Base-by-base conservation (phyloP, 2,888 invertebrate genomes). In the Leptopilina myrica region DNA sequence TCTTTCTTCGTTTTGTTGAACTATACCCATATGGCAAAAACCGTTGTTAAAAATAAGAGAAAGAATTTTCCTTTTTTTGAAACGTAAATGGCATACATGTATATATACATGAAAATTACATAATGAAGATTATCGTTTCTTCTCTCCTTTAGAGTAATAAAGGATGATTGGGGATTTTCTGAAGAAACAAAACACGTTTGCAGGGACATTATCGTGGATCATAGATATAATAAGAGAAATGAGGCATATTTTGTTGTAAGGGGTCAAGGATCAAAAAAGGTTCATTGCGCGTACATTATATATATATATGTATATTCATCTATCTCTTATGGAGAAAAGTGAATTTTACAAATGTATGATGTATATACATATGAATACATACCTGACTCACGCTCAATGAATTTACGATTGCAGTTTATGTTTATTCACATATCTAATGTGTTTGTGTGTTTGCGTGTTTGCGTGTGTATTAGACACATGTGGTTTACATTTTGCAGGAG, bases 101-200 rank as follows among this genome's bases (percentile, higher is more conserved):
- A 8, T 5, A 49, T 49, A 8, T n/a, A 14, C n/a, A 6, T n/a
- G 62, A 62, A 62, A 62, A 49, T 69, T 69, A 69, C 26, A 69
- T 53, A 49, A 69, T 69, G 26, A 11, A 26, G 12, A 69, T 69
- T 69, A 53, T 53, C 67, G 49, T 26, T 49, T 69, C 49, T 69
- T 26, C 53, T 62, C 26, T 26, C 53, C 49, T 69, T 43, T 20
- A 69, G 14, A 7, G 26, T 69, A 69, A 69, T 69, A 26, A 69
- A 69, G 46, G 69, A 69, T 69, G 69, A 69, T 69, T 69, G 26
- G 26, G 33, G 69, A 69, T 69, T 69, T 69, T 69, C 53, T 69
- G 14, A 69, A 69, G 69, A 69, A 69, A 53, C 69, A 69, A 33
- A 69, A 33, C 26, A 69, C 26, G 69, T 69, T 69, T 43, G 12